Percentiles rank a stretch among this genome's conserved stretches.
Conservation (phyloP, 2,797 vertebrate genomes). For the Phoebastria nigripes region DNA sequence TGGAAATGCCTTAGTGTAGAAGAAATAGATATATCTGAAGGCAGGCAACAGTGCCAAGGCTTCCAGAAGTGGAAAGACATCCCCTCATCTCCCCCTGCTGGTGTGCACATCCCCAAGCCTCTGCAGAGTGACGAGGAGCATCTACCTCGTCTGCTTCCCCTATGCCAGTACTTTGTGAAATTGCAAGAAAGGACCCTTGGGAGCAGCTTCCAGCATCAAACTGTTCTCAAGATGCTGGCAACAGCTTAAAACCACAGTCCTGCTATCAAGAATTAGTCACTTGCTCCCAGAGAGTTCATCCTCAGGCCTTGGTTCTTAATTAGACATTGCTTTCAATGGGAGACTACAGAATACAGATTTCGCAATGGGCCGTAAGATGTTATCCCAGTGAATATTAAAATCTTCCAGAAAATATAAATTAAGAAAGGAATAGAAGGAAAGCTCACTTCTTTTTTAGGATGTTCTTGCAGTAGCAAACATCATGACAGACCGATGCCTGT, state of each 20-base stretch:
- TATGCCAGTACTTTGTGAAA: background rate
- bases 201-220: conserved; percentile 30
- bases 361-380: background rate
- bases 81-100: conserved; percentile 43
- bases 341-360: conserved; percentile 2
- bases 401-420: background rate
- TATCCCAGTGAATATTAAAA: conserved; percentile 21
- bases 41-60: background rate
- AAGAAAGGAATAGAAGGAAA: background rate
- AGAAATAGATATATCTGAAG: background rate
- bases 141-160: background rate
- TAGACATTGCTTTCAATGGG: conserved; percentile 4
- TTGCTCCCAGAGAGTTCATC: conserved; percentile 40
- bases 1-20: background rate
- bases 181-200: background rate
- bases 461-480: background rate
- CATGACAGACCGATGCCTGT: background rate
- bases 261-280: conserved; percentile 30
- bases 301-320: conserved; percentile 39
- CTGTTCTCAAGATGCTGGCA: conserved; percentile 18
- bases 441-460: background rate
- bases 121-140: background rate
- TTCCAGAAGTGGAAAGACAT: conserved; percentile 13
- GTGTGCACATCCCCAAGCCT: background rate
- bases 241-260: conserved; percentile 9